Conservation (phyloP, 2,797 vertebrate genomes). For the Cynopterus sphinx region DNA sequence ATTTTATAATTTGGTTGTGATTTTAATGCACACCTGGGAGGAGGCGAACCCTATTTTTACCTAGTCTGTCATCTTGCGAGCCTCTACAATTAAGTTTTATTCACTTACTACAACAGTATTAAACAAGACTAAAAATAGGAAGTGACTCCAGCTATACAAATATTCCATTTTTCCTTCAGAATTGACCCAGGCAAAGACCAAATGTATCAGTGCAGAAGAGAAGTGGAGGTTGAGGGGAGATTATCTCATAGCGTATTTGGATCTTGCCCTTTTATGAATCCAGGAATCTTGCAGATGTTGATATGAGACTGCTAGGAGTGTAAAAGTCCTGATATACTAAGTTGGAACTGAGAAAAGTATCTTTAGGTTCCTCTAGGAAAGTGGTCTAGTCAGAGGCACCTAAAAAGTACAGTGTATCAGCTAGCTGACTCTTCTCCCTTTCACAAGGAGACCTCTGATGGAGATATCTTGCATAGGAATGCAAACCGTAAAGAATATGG, state of each 20-base stretch:
- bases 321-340: not conserved
- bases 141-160: not conserved
- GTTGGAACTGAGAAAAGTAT: not conserved
- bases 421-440: not conserved
- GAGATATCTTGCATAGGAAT: not conserved
- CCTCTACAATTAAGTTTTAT: not conserved
- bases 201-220: not conserved
- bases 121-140: not conserved
- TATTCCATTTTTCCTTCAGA: not conserved
- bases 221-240: not conserved
- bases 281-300: not conserved
- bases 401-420: not conserved
- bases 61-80: too few relatives aligned
- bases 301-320: not conserved
- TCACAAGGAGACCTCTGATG: not conserved
- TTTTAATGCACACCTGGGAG: too few relatives aligned
- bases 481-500: not conserved
- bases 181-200: not conserved
- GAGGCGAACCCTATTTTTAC: too few relatives aligned
- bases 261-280: not conserved
- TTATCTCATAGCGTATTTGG: not conserved
- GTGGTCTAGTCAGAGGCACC: not conserved
- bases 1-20: too few relatives aligned
- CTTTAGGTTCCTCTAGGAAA: not conserved
- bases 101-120: not conserved